Percentiles rank a stretch among this genome's conserved stretches.
Conservation (phyloP, 2,888 invertebrate genomes). For the Saturnia japonica region DNA sequence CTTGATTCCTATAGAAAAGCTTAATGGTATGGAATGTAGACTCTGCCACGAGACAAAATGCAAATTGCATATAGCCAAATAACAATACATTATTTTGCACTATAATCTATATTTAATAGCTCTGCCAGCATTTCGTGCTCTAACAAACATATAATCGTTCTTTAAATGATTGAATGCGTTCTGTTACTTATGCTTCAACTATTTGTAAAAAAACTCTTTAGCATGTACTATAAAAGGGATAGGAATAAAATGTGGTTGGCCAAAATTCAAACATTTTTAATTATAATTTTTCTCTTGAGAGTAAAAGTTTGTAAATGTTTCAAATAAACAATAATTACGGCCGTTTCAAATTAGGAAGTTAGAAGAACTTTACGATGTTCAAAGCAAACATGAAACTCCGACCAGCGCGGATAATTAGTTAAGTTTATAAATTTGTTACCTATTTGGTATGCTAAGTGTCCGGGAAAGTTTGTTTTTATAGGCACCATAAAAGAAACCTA, state of each 20-base stretch:
- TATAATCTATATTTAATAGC: too few species aligned
- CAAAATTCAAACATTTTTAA: constrained; percentile 34
- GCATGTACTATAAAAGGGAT: not conserved
- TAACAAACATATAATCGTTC: too few species aligned
- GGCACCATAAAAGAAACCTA: constrained; percentile 38
- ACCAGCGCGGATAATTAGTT: constrained; percentile 68
- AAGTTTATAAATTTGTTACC: constrained; percentile 78
- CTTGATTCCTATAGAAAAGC: too few species aligned
- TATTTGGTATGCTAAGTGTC: constrained; percentile 76
- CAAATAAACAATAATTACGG: constrained; percentile 64
- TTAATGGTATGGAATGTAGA: too few species aligned
- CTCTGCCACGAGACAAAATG: too few species aligned
- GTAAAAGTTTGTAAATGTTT: constrained; percentile 51
- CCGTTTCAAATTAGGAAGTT: constrained; percentile 68
- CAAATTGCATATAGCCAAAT: too few species aligned
- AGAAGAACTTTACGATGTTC: constrained; percentile 61
- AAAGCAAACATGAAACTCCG: constrained; percentile 69
- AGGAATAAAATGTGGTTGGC: not conserved
- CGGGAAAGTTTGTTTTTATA: constrained; percentile 49
- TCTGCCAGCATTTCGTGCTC: too few species aligned
- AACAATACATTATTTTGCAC: too few species aligned
- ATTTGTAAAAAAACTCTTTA: not conserved
- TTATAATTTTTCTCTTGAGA: constrained; percentile 42
- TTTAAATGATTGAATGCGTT: not conserved
- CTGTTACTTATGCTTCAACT: not conserved